Base-by-base conservation (phyloP, 2,797 vertebrate species). In the Pachyuromys duprasi region DNA sequence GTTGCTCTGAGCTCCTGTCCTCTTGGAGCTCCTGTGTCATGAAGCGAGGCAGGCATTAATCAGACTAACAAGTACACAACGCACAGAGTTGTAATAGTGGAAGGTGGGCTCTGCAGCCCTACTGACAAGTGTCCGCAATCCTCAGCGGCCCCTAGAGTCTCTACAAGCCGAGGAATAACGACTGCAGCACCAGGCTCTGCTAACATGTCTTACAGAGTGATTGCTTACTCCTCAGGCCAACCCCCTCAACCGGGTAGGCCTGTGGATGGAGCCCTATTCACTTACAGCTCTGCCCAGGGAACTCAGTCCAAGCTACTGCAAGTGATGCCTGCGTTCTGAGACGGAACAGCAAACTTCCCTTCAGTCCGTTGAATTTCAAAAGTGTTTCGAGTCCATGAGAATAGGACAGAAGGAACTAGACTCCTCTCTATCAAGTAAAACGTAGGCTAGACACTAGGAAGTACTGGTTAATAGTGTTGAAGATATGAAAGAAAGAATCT, bases 401-500 rank as follows among this genome's bases (percentile, higher is more conserved):
- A 36, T 26, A 80, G 92, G 78, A 84, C n/a, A 86, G 80, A 63
- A 78, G 53, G 42, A 62, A 75, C 33, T 39, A 22, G 36, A 4
- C 39, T 94, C 4, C 22, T n/a, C 3, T 63, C 60, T 39, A 67
- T 57, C 14, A 65, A 67, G 60, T 75, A 39, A 76, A 31, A 74
- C 65, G 79, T 89, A 76, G 65, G 31, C 88, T 45, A 90, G 70
- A 90, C 5, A 18, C 69, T 55, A 69, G 78, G 70, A 89, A 88
- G 62, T 84, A 92, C 36, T 75, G 63, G 57, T 60, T 80, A 81
- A 89, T 53, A 65, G 7, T 87, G 82, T 42, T 72, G 24, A 83
- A 28, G 14, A 5, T n/a, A 18, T 69, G 22, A 94, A 31, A 94
- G 80, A 87, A 95, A 91, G 65, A 79, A 78, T 93, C 5, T 57